These are phyloP conservation scores for Alethe diademata DNA, from an alignment of 2,113 vertebrate species.

Conservation along the genomic window DNA sequence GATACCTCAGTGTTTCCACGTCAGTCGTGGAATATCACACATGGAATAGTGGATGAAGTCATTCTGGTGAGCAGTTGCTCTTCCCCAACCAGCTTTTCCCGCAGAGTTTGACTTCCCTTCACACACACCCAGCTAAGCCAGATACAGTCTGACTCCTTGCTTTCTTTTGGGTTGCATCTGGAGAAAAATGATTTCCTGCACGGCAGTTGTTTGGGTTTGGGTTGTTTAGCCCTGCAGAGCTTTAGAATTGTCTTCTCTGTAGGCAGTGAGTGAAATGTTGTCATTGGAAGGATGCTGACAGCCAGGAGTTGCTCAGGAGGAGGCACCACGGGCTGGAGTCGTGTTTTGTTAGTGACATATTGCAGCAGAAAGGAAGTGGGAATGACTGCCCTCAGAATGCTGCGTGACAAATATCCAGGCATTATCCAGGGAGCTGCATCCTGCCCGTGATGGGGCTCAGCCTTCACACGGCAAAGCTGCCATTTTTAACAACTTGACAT, in stretches of 20 bases:
- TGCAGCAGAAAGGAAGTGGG: background rate
- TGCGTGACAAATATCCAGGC: background rate
- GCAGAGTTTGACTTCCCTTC: background rate
- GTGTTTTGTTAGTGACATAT: background rate
- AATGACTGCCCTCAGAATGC: background rate
- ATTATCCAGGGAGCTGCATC: background rate
- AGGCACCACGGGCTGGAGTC: background rate
- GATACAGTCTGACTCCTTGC: background rate
- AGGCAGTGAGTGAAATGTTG: background rate
- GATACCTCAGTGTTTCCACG: background rate
- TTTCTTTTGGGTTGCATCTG: background rate
- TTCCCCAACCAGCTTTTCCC: background rate
- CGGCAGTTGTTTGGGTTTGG: background rate
- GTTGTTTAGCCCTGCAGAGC: background rate
- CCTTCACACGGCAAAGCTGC: background rate
- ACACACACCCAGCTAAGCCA: background rate
- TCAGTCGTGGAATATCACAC: background rate
- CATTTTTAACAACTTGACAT: conserved; percentile 40
- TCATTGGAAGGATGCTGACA: background rate
- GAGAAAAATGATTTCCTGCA: background rate
- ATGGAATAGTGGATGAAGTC: background rate
- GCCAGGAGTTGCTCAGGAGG: background rate
- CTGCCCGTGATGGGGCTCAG: background rate
- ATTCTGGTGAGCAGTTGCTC: background rate
- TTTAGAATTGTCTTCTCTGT: background rate